Evolutionary conservation across 2,797 vertebrate genomes (phyloP), one percentile per base, ranked within the genome.

Genomic region (Mareca penelope): DNA sequence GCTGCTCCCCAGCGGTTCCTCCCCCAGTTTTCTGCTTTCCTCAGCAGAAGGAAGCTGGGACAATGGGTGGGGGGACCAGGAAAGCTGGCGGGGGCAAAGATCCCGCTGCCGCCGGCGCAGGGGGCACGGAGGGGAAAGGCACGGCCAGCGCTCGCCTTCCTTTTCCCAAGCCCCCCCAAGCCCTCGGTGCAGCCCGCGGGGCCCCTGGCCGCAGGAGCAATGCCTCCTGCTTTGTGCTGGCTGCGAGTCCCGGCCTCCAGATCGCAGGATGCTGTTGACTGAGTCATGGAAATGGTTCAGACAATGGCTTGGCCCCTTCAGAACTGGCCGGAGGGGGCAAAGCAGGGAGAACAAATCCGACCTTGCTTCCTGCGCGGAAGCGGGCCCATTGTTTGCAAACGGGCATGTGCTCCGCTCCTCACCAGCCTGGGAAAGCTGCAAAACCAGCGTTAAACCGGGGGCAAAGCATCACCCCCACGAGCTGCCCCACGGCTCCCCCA

Each of bases 331-430:
- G 97, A 97, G 96, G 78, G 97, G 97, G 96, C 91, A 94, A 95
- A 95, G 95, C 93, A 83, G 83, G 79, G 86, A 89, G 96, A 90
- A 89, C 94, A 94, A 86, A 90, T 57, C 48, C 7, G 95, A 80
- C 93, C 96, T 61, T 6, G 93, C 97, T 98, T 97, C 97, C 97
- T 96, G 94, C 93, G 3, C 82, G 97, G 98, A 98, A 98, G 94
- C 57, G 4, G 93, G 52, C 39, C 93, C 96, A 97, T 98, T 98
- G 97, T 97, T 95, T 85, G 80, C 48, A 24, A 79, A 72, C 7
- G 94, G 93, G 85, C 89, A 97, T 85, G 94, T 95, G 94, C 95
- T 72, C 72, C 3, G 76, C 88, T 94, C 78, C 88, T 76, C 82
- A 19, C 35, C 81, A 75, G 89, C 59, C 72, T 67, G 76, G 90